phyloP scores from a whole-genome alignment of 2,888 invertebrate species.

The Heliothis peltigera region DNA sequence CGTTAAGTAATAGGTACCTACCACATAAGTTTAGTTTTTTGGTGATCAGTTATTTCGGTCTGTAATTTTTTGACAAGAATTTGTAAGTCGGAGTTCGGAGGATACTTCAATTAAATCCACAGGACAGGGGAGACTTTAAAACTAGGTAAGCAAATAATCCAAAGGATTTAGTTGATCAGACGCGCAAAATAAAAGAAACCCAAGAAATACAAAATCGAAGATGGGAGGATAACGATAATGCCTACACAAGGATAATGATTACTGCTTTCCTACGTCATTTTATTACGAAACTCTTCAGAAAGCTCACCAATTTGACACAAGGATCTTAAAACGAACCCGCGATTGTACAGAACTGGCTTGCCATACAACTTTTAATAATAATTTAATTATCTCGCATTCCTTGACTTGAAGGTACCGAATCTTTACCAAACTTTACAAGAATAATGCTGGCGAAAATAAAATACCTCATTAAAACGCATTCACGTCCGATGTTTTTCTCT shows the following conservation, averaged over 20 bases:
- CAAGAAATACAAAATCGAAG: too few relatives aligned
- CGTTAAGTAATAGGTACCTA: background rate
- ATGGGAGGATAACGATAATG: too few relatives aligned
- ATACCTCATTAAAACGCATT: constrained; percentile 62
- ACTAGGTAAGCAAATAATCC: too few relatives aligned
- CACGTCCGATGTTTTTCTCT: constrained; percentile 61
- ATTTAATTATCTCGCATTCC: constrained; percentile 39
- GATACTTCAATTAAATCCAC: too few relatives aligned
- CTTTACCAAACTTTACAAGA: constrained; percentile 33
- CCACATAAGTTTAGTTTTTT: background rate
- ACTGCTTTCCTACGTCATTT: background rate
- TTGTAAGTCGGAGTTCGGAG: too few relatives aligned
- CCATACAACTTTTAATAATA: constrained; percentile 20
- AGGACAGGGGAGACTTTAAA: too few relatives aligned
- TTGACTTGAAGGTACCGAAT: constrained; percentile 23
- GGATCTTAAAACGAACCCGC: background rate
- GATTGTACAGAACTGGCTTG: constrained; percentile 12
- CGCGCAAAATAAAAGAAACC: too few relatives aligned
- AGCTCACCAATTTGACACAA: background rate
- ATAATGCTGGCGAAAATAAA: constrained; percentile 34
- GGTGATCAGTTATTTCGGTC: background rate
- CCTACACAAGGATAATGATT: too few relatives aligned
- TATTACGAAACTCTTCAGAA: background rate
- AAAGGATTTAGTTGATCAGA: too few relatives aligned
- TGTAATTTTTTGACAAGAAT: too few relatives aligned